A percentile compares a stretch with the other conserved stretches of the same genome.
Evolutionary conservation across 2,888 invertebrate species (phyloP).

Genomic region (Ypsolopha scabrella): DNA sequence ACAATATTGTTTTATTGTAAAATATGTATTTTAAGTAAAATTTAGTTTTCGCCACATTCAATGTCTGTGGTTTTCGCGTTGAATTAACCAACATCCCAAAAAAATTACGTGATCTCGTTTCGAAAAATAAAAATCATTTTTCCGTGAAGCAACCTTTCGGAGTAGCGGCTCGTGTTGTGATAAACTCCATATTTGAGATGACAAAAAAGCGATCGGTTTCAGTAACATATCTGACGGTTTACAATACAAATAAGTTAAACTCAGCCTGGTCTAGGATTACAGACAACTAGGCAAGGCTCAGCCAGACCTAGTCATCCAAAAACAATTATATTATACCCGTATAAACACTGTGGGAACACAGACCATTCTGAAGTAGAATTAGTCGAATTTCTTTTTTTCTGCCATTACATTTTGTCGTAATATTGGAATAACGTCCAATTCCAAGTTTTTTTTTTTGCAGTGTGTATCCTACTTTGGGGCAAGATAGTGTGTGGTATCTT

Average conservation of each 20-base stretch:
- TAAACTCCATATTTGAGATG: too few species aligned
- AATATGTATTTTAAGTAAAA: too few species aligned
- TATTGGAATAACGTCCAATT: too few species aligned
- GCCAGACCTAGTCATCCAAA: constrained; percentile 32
- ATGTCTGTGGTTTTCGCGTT: too few species aligned
- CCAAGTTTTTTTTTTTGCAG: constrained; percentile 22
- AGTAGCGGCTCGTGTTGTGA: too few species aligned
- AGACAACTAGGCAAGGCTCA: constrained; percentile 35
- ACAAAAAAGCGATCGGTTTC: constrained; percentile 25
- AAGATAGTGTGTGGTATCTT: background rate
- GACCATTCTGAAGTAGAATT: background rate
- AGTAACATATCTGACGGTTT: constrained; percentile 54
- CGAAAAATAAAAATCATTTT: background rate
- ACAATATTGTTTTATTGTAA: too few species aligned
- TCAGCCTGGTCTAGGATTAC: constrained; percentile 32
- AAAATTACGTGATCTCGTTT: background rate
- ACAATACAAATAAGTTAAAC: constrained; percentile 55
- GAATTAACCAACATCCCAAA: too few species aligned
- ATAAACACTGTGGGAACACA: constrained; percentile 10
- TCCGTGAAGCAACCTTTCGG: background rate
- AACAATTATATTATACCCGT: constrained; percentile 51
- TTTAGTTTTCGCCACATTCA: too few species aligned
- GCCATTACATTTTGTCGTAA: too few species aligned
- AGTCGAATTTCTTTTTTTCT: too few species aligned
- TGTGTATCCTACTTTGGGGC: constrained; percentile 21